phyloP scores from a whole-genome alignment of 2,888 invertebrate species.

The Dexiosoma caninum region DNA sequence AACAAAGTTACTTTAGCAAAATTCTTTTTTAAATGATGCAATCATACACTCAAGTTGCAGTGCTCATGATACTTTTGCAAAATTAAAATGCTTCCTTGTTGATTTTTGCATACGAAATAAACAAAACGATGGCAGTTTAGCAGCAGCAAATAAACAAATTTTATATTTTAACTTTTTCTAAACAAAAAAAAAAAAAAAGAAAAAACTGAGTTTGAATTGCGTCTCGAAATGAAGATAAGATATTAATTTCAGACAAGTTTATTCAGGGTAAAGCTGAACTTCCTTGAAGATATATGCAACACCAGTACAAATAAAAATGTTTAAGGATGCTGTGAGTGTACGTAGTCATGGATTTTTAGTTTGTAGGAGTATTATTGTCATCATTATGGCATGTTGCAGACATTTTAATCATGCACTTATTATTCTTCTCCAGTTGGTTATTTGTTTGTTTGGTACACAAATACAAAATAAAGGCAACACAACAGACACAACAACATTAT shows the following conservation, averaged over 20 bases:
- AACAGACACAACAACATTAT: conserved; percentile 37
- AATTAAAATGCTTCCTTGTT: not conserved
- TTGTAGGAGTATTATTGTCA: not conserved
- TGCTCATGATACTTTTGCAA: not conserved
- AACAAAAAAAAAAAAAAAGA: not conserved
- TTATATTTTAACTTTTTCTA: not conserved
- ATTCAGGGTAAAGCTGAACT: not conserved
- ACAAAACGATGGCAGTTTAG: no score
- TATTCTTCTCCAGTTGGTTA: not conserved
- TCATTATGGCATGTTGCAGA: conserved; percentile 54
- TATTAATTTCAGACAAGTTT: not conserved
- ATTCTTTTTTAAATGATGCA: no score
- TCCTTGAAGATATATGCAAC: not conserved
- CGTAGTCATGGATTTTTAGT: conserved; percentile 14
- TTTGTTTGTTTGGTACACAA: not conserved
- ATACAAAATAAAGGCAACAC: conserved; percentile 18
- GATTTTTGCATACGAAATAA: not conserved
- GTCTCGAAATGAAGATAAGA: conserved; percentile 20
- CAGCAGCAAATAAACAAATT: not conserved
- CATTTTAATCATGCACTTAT: conserved; percentile 64
- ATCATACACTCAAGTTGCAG: no score
- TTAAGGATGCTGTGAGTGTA: not conserved
- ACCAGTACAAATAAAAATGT: not conserved
- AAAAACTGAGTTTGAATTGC: not conserved
- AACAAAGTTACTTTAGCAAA: no score